phyloP scores from a whole-genome alignment of 2,113 vertebrate genomes.

The Phycodurus eques region DNA sequence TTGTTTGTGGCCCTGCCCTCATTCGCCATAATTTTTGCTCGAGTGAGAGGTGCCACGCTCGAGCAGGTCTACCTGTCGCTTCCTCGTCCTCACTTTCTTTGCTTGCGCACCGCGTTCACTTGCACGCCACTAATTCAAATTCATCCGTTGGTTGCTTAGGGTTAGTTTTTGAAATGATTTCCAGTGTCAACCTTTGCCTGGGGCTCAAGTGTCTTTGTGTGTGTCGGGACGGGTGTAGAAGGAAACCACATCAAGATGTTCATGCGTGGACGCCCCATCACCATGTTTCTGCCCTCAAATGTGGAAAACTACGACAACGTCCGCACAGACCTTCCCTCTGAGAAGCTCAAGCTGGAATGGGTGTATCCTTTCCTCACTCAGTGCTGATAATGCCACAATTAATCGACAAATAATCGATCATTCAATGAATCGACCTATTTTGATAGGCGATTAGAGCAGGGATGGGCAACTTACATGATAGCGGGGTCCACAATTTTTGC shows the following conservation, averaged over 20 bases:
- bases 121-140: background rate
- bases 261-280: constrained; percentile 96
- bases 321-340: constrained; percentile 87
- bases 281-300: constrained; percentile 97
- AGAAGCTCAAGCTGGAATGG: constrained; percentile 97
- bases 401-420: too few species aligned
- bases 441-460: too few species aligned
- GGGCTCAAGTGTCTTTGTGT: background rate
- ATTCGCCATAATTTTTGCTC: constrained; percentile 19
- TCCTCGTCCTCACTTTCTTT: background rate
- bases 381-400: too few species aligned
- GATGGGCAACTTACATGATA: too few species aligned
- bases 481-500: too few species aligned
- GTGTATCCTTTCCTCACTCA: constrained; percentile 84
- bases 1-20: constrained; percentile 20
- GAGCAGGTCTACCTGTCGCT: constrained; percentile 3
- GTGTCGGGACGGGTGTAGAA: constrained; percentile 68
- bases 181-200: background rate
- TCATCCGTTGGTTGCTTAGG: background rate
- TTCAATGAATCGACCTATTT: too few species aligned
- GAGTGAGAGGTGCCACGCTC: background rate
- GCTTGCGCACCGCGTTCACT: background rate
- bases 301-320: constrained; percentile 91
- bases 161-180: background rate
- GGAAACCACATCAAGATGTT: constrained; percentile 98